A percentile compares a stretch with the other conserved stretches of the same genome.
These are phyloP conservation scores for Hippolais icterina DNA, from an alignment of 2,113 vertebrate species.

Conservation along the genomic window DNA sequence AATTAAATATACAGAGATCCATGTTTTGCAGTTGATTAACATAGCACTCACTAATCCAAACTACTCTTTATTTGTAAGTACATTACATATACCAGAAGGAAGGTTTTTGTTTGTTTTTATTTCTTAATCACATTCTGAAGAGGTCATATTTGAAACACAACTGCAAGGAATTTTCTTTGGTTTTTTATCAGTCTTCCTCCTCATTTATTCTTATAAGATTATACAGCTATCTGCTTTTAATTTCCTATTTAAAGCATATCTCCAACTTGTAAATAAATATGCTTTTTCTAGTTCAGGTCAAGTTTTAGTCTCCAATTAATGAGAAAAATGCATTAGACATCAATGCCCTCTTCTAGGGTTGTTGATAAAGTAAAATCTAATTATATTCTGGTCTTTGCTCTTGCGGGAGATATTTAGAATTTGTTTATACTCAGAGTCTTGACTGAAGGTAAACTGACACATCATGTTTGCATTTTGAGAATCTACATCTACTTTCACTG, in stretches of 20 bases:
- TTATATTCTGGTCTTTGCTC: background rate
- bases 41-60: background rate
- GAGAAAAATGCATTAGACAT: background rate
- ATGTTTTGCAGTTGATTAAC: background rate
- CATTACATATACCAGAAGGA: background rate
- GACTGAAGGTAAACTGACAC: background rate
- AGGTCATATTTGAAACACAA: conserved; percentile 1
- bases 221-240: background rate
- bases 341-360: background rate
- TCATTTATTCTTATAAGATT: background rate
- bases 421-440: background rate
- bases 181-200: background rate
- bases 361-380: background rate
- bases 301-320: background rate
- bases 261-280: background rate
- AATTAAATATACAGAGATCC: background rate
- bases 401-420: background rate
- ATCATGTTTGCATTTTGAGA: background rate
- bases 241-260: background rate
- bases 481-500: background rate
- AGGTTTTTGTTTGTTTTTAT: background rate
- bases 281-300: background rate
- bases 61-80: background rate
- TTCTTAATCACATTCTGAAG: conserved; percentile 28
- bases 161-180: background rate